These are phyloP conservation scores for Drosophila ambigua DNA, from an alignment of 1,140 invertebrate genomes.

Conservation along the genomic window DNA sequence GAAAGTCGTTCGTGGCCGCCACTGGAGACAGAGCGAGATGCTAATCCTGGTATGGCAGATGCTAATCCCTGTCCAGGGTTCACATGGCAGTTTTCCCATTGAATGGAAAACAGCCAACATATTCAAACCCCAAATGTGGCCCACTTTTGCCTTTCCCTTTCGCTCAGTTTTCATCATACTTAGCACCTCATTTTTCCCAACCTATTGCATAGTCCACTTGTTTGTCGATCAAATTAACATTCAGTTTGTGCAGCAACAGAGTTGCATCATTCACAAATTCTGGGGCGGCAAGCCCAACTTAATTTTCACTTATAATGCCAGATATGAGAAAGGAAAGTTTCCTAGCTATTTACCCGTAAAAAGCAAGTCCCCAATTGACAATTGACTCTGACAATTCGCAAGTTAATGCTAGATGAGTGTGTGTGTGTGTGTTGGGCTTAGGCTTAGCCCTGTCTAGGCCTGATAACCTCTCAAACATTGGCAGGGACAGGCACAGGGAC, in stretches of 20 bases:
- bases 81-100: neutral
- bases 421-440: constrained; percentile 48
- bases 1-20: constrained; percentile 35
- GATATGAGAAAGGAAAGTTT: constrained; percentile 68
- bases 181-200: constrained; percentile 43
- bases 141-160: constrained; percentile 26
- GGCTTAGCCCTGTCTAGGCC: constrained; percentile 10
- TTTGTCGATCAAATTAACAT: constrained; percentile 62
- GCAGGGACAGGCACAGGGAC: neutral
- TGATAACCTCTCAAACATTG: neutral
- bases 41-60: constrained; percentile 35
- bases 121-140: constrained; percentile 1
- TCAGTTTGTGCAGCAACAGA: constrained; percentile 29
- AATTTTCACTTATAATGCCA: constrained; percentile 24
- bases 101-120: neutral
- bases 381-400: constrained; percentile 60
- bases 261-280: constrained; percentile 65
- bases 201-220: constrained; percentile 32
- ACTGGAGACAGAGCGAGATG: constrained; percentile 14
- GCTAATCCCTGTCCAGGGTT: constrained; percentile 34
- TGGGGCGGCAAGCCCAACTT: constrained; percentile 10
- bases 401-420: constrained; percentile 58
- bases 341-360: constrained; percentile 46
- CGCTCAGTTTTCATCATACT: constrained; percentile 25
- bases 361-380: constrained; percentile 30